Conservation (phyloP, 1,140 invertebrate species). For the Bombus superbus region DNA sequence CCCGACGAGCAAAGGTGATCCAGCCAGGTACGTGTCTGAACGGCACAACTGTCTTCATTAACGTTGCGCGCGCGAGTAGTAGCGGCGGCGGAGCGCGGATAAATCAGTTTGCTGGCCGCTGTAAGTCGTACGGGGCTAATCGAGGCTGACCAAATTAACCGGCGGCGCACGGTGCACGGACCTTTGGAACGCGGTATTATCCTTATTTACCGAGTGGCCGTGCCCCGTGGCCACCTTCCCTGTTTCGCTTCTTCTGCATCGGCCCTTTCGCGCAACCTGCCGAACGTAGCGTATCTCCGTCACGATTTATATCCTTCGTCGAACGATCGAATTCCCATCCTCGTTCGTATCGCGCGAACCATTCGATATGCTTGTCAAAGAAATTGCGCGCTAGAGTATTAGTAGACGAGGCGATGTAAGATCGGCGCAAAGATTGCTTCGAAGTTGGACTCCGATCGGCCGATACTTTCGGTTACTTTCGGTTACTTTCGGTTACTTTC, state of each 20-base stretch:
- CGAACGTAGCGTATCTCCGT: background rate
- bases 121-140: slow-evolving; percentile 57
- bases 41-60: slow-evolving; percentile 53
- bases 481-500: background rate
- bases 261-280: slow-evolving; percentile 18
- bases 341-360: slow-evolving; percentile 25
- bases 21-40: slow-evolving; percentile 28
- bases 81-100: slow-evolving; percentile 37
- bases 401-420: background rate
- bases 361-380: background rate
- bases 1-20: slow-evolving; percentile 16
- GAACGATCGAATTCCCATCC: background rate
- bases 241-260: slow-evolving; percentile 23
- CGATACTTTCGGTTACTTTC: background rate
- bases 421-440: too few species aligned
- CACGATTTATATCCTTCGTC: slow-evolving; percentile 11
- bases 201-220: slow-evolving; percentile 53
- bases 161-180: slow-evolving; percentile 33
- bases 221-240: background rate
- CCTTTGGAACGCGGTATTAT: slow-evolving; percentile 54
- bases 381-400: background rate
- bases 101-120: slow-evolving; percentile 46
- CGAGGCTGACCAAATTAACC: slow-evolving; percentile 62
- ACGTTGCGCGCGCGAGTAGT: slow-evolving; percentile 33
- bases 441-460: background rate